phyloP scores from a whole-genome alignment of 1,140 invertebrate genomes.

The Stratiolaelaps scimitus region DNA sequence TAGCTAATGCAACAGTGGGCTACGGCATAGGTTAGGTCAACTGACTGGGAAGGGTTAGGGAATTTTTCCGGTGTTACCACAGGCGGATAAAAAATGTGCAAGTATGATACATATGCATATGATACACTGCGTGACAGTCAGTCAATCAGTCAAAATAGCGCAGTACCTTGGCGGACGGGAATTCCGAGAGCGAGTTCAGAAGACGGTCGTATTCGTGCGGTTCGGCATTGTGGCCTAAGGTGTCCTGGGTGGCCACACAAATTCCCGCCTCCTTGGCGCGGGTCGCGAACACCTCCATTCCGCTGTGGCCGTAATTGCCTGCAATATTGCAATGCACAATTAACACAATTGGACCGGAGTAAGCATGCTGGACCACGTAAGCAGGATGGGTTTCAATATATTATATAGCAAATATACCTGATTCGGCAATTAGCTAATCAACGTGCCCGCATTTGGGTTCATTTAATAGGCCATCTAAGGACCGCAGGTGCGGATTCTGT shows the following conservation, averaged over 20 bases:
- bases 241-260: conserved; percentile 58
- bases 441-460: no score
- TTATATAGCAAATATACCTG: not conserved
- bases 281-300: conserved; percentile 61
- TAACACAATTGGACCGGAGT: not conserved
- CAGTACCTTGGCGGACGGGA: conserved; percentile 39
- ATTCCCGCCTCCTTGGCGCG: conserved; percentile 53
- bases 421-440: no score
- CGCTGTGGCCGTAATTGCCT: conserved; percentile 68
- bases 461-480: no score
- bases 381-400: not conserved
- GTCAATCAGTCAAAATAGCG: no score
- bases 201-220: conserved; percentile 48
- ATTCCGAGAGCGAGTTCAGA: conserved; percentile 13
- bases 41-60: no score
- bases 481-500: no score
- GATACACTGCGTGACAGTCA: no score
- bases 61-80: no score
- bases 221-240: conserved; percentile 52
- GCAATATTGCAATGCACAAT: conserved; percentile 35
- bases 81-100: no score
- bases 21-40: no score
- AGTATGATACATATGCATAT: no score
- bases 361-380: not conserved
- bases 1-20: no score